Percentiles rank a stretch among this genome's conserved stretches.
Conservation (phyloP, 2,797 vertebrate species). For the Coilia nasus region DNA sequence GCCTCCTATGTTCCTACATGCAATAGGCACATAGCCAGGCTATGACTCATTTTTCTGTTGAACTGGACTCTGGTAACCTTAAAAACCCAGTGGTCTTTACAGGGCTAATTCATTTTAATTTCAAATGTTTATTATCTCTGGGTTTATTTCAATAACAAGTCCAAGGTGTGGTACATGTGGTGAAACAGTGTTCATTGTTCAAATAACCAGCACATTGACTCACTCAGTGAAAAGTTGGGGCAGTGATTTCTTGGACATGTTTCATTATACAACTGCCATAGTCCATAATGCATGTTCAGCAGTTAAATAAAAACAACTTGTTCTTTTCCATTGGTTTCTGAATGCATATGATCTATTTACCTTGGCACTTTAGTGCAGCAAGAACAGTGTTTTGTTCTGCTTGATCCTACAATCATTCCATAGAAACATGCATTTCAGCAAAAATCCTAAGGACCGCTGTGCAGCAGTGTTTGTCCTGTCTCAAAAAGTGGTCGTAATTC, state of each 20-base stretch:
- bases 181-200: neutral
- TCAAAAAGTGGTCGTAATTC: neutral
- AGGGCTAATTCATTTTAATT: neutral
- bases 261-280: neutral
- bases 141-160: neutral
- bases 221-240: neutral
- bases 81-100: neutral
- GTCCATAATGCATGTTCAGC: slow-evolving; percentile 2
- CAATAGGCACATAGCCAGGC: neutral
- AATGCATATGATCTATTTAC: neutral
- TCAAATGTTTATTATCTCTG: neutral
- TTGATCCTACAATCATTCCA: neutral
- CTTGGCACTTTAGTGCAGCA: neutral
- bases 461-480: neutral
- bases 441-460: neutral
- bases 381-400: neutral
- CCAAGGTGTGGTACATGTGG: neutral
- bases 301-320: neutral
- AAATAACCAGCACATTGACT: slow-evolving; percentile 4
- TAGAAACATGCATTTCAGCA: neutral
- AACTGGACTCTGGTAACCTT: neutral
- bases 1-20: neutral
- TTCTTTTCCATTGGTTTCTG: slow-evolving; percentile 9
- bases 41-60: neutral
- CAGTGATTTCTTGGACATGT: neutral